Evolutionary conservation across 2,888 invertebrate genomes (phyloP), one percentile per base, ranked within the genome.

Genomic region (Cerastoderma edule): DNA sequence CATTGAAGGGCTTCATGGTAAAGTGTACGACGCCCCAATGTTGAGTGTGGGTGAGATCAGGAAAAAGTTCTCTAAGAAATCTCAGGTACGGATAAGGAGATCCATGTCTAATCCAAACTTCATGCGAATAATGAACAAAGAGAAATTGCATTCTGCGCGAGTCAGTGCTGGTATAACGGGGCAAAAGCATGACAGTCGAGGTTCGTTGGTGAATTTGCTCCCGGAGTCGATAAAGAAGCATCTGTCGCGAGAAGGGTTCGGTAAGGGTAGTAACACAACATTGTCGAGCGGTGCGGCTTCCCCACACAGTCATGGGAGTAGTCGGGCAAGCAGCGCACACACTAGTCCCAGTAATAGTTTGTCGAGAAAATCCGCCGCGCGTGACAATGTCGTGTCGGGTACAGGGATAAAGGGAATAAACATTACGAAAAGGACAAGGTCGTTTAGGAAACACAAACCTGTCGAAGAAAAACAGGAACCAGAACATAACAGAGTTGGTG

Each of bases 91-190:
- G 10, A 77, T 89, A 30, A 75, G 86, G 32, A 83, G 89, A 67
- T 89, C 90, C 30, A 75, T 89, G 24, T 90, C 90, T 30, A 90
- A 90, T 78, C 90, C 90, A 30, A 89, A 88, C 75, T 90, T 89
- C 63, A 83, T 90, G n/a, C 86, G 87, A 19, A 75, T 86, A 22
- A 77, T 85, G 30, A 88, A 85, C 72, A 87, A 86, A 53, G 89
- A 89, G 64, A 84, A 87, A 60, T 60, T 88, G 16, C 77, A 77
- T 70, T 81, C 83, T 60, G 85, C 82, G 16, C 76, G 85, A 28
- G 67, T 81, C 1, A 82, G 72, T 67, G 68, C 77, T 22, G 80
- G 78, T 24, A 80, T 80, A 19, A 33, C 67, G 22, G 50, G 56
- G 75, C 48, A 80, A 24, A 66, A 66, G 44, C 68, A 70, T 32